Evolutionary conservation across 2,113 vertebrate genomes (phyloP).

Genomic region (Dasypus novemcinctus): DNA sequence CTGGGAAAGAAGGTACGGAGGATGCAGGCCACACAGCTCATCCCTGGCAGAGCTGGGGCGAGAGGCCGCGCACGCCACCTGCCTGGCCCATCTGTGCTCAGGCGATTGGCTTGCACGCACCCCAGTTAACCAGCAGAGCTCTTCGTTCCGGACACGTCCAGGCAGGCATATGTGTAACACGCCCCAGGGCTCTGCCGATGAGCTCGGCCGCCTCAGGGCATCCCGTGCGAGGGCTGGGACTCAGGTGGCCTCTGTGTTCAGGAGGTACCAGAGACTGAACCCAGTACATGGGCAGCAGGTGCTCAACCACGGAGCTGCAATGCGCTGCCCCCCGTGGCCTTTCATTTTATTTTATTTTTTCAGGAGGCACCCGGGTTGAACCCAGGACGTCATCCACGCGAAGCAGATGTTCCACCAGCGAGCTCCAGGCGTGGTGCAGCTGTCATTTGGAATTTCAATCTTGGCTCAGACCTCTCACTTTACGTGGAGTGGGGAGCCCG

Average conservation of each 20-base stretch:
- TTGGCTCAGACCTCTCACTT: background rate
- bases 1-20: background rate
- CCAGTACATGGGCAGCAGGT: too few relatives aligned
- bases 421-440: background rate
- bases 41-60: background rate
- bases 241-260: too few relatives aligned
- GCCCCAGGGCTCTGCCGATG: background rate
- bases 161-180: background rate
- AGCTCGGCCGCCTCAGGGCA: too few relatives aligned
- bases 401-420: too few relatives aligned
- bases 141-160: background rate
- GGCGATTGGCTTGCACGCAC: accelerated
- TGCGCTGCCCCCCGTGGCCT: too few relatives aligned
- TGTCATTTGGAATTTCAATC: background rate
- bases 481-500: too few relatives aligned
- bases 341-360: too few relatives aligned
- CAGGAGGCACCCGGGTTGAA: too few relatives aligned
- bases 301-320: too few relatives aligned
- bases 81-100: background rate
- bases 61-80: background rate
- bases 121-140: background rate
- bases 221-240: background rate
- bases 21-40: accelerated
- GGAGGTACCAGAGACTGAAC: too few relatives aligned
- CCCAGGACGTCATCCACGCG: too few relatives aligned